Conservation (phyloP, 2,888 invertebrate species). For the Dendrolimus pini region DNA sequence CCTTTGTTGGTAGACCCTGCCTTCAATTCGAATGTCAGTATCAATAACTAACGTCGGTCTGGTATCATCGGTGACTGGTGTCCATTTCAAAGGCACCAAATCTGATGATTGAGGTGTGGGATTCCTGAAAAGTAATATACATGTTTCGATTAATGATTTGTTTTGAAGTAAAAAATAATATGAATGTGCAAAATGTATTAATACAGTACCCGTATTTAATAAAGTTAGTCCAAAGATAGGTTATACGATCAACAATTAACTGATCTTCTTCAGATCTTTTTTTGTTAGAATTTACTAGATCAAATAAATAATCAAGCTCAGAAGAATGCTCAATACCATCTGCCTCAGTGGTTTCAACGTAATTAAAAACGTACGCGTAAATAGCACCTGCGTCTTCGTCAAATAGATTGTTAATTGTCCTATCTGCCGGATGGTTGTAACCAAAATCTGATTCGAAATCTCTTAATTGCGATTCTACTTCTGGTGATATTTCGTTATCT, state of each 20-base stretch:
- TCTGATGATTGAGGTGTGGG: constrained; percentile 44
- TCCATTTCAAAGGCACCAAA: constrained; percentile 45
- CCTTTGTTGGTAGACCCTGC: constrained; percentile 43
- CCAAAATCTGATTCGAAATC: constrained; percentile 56
- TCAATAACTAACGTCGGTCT: constrained; percentile 54
- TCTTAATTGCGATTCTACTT: constrained; percentile 32
- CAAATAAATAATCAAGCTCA: constrained; percentile 53
- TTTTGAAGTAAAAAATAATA: too few species aligned
- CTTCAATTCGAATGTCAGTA: constrained; percentile 34
- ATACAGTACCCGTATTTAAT: constrained; percentile 56
- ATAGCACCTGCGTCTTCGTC: constrained; percentile 47
- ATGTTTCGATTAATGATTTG: neutral
- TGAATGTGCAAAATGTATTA: neutral
- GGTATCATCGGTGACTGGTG: constrained; percentile 29
- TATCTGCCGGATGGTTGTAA: constrained; percentile 50
- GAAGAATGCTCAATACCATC: constrained; percentile 41
- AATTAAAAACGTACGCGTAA: constrained; percentile 54
- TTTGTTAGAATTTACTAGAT: constrained; percentile 15
- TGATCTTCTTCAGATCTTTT: constrained; percentile 33
- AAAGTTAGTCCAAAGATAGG: constrained; percentile 58
- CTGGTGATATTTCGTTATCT: constrained; percentile 38
- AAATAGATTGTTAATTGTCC: constrained; percentile 41
- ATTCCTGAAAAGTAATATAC: constrained; percentile 34
- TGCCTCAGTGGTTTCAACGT: constrained; percentile 29
- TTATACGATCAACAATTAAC: constrained; percentile 40